A percentile compares a stretch with the other conserved stretches of the same genome.
phyloP scores from a whole-genome alignment of 2,888 invertebrate genomes.

The Leucophenga maculata region DNA sequence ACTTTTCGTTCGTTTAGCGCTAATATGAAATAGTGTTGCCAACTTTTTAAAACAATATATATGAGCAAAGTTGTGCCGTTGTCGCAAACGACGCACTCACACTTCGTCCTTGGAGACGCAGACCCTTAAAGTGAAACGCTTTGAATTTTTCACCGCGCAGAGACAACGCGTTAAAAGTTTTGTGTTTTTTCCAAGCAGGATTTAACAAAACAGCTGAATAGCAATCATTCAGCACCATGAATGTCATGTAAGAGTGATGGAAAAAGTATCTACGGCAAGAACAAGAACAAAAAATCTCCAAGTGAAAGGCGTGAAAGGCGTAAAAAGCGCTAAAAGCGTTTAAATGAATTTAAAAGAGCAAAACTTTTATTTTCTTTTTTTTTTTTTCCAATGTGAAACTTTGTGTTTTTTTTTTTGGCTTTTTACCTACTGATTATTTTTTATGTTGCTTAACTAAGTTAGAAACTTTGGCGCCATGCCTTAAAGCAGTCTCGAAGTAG shows the following conservation, averaged over 20 bases:
- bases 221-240: background rate
- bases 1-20: conserved; percentile 1
- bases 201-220: conserved; percentile 23
- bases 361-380: conserved; percentile 49
- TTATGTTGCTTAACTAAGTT: background rate
- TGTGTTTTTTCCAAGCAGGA: conserved; percentile 22
- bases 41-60: conserved; percentile 11
- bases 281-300: background rate
- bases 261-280: background rate
- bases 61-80: conserved; percentile 16
- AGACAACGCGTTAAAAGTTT: conserved; percentile 14
- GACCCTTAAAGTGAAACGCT: too few species aligned
- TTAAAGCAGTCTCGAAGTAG: too few species aligned
- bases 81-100: background rate
- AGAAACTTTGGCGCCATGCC: too few species aligned
- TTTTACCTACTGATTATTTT: conserved; percentile 50
- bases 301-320: conserved; percentile 38
- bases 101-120: background rate
- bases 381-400: conserved; percentile 13
- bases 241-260: background rate
- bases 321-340: conserved; percentile 60
- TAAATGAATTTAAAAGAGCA: conserved; percentile 61
- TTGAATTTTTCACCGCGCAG: too few species aligned
- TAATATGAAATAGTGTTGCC: conserved; percentile 21
- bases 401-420: background rate